phyloP scores from a whole-genome alignment of 2,113 vertebrate genomes.

The Muntiacus muntjak region DNA sequence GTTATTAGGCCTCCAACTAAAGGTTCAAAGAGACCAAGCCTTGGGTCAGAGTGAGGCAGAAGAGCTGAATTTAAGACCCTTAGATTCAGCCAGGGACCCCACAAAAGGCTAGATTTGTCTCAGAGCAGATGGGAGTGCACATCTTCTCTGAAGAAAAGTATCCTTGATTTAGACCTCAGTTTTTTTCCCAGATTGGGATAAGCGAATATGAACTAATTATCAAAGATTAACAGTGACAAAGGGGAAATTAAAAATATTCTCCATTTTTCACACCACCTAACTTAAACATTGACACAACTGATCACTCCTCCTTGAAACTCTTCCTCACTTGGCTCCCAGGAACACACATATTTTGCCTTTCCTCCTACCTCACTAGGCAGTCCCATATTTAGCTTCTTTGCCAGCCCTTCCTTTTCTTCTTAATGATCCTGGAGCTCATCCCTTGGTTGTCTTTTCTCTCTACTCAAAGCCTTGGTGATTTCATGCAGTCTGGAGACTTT shows the following conservation, averaged over 20 bases:
- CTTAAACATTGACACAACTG: background rate
- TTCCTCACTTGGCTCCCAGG: background rate
- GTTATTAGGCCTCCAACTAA: background rate
- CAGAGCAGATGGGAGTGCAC: background rate
- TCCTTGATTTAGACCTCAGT: background rate
- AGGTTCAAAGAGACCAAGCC: background rate
- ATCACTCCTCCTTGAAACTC: background rate
- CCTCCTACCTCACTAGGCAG: background rate
- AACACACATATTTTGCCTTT: background rate
- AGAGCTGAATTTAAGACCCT: background rate
- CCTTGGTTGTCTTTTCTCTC: background rate
- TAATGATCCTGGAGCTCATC: background rate
- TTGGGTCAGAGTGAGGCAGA: background rate
- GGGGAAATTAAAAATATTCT: background rate
- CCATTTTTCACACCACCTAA: background rate
- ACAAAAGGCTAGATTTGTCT: background rate
- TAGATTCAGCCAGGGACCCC: background rate
- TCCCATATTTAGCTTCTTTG: background rate
- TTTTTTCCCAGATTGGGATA: conserved; percentile 11
- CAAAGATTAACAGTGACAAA: background rate
- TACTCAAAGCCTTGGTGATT: background rate
- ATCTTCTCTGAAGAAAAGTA: background rate
- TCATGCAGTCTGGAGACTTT: background rate
- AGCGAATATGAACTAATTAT: background rate
- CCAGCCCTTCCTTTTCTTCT: background rate